Evolutionary conservation across 2,113 vertebrate species (phyloP), one percentile per base, ranked within the genome.

Genomic region (Ia io): DNA sequence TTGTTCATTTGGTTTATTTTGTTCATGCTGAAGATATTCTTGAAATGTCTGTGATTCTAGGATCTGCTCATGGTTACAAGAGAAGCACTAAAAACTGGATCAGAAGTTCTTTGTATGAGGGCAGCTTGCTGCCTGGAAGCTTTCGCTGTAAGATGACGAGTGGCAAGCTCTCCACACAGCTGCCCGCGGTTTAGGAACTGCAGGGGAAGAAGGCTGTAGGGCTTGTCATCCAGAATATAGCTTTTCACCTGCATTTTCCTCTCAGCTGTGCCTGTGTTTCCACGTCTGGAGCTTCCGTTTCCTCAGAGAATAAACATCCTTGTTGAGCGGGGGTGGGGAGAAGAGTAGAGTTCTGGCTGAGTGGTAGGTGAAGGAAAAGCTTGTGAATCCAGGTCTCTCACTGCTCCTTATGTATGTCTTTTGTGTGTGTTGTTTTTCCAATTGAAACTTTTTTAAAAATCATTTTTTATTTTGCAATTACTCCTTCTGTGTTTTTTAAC

Each of bases 1-100:
- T 23, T 69, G n/a, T 82, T 82, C 5, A 0, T 83, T 84, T 90
- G 80, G 16, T 84, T 94, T 94, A 76, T 79, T 2, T 71, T 12
- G 12, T 56, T 93, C 44, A n/a, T 87, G 76, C 93, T 63, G 42
- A 94, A 94, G 95, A 92, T 63, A 76, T 59, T 90, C 90, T 87
- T 79, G 71, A 94, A 89, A 73, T 7, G 30, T 71, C 79, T 94
- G 30, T 94, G 90, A 63, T 23, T 91, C 87, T 80, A 40, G 84
- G 53, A 47, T 91, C 87, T 96, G 92, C 67, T 92, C 47, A 1
- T 77, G n/a, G 71, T 90, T 93, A 92, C 32, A 30, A 61, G n/a
- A 65, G 83, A 76, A 32, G 30, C 32, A 23, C 44, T n/a, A 11
- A 20, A 47, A 47, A 67, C 76, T 76, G 35, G 65, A 32, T 63